Base-by-base conservation (phyloP, 2,797 vertebrate species). In the Kryptopterus vitreolus region DNA sequence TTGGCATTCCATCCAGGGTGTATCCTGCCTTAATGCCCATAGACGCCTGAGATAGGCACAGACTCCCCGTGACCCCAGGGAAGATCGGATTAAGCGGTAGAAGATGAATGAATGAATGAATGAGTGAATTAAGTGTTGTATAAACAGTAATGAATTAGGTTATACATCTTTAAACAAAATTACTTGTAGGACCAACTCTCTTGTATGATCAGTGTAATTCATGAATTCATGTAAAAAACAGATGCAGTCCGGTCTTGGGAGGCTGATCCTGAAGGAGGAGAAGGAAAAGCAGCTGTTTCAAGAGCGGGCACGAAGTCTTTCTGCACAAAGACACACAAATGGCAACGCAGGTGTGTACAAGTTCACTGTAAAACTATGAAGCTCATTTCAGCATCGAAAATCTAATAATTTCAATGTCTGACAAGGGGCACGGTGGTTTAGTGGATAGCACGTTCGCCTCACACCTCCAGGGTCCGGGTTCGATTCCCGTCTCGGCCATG, bases 191-290 rank as follows among this genome's bases (percentile, higher is more conserved):
- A 43, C 38, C 26, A 20, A 12, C 26, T 50, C 16, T 22, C 2
- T 52, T n/a, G 2, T 2, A 29, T 70, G 46, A 69, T 26, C 43
- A 29, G 24, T 69, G 43, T 50, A 31, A 70, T 29, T 18, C 33
- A 10, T n/a, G 22, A 68, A 26, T 68, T 24, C 55, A 11, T 79
- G 10, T 59, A 38, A 38, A n/a, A 20, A 29, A 85, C 86, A 96
- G 95, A 94, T 96, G 81, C 95, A 96, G 85, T 96, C 95, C 13
- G 95, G 95, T 85, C 91, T 96, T 77, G 95, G 95, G 5, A 95
- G 96, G 85, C 70, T 96, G 86, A 96, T 96, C 77, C 1, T 96
- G 86, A 96, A 95, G 87, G 95, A 96, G 73, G 95, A 96, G 87
- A 94, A 93, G 94, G 95, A 96, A 78, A 95, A 91, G 78, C 94